A percentile compares a stretch with the other conserved stretches of the same genome.
Evolutionary conservation across 2,797 vertebrate species (phyloP).

Genomic region (Erethizon dorsatum): DNA sequence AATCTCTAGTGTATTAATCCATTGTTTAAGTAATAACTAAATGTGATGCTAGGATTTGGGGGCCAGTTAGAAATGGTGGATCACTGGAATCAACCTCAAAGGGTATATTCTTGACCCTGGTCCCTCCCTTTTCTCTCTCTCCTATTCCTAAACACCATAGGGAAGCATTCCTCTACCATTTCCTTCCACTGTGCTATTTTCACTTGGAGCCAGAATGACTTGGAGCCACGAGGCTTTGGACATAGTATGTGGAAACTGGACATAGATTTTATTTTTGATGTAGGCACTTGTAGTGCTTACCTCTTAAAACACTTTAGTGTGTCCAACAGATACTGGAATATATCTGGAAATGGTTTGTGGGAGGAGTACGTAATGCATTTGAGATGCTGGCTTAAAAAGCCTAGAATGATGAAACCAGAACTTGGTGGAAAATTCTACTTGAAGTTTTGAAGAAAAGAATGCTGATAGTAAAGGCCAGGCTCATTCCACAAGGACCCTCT

Average conservation of each 20-base stretch:
- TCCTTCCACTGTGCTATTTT: not conserved
- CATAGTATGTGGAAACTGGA: not conserved
- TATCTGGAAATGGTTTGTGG: not conserved
- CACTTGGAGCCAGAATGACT: not conserved
- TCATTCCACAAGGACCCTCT: not conserved
- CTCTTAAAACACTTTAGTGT: not conserved
- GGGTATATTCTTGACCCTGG: not conserved
- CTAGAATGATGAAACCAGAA: not conserved
- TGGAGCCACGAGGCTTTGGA: not conserved
- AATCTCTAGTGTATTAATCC: not conserved
- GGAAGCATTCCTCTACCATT: not conserved
- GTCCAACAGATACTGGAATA: not conserved
- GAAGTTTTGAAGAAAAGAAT: not conserved
- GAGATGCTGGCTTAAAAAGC: not conserved
- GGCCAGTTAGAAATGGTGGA: not conserved
- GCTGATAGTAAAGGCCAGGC: not conserved
- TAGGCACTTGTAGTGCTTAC: not conserved
- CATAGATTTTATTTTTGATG: not conserved
- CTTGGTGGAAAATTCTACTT: not conserved
- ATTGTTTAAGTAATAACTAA: not conserved
- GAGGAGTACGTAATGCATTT: not conserved
- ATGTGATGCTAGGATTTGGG: not conserved
- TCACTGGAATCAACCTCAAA: not conserved
- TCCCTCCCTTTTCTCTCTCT: not conserved
- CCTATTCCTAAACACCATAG: not conserved